phyloP scores from a whole-genome alignment of 2,113 vertebrate species.

The Neogobius melanostomus region DNA sequence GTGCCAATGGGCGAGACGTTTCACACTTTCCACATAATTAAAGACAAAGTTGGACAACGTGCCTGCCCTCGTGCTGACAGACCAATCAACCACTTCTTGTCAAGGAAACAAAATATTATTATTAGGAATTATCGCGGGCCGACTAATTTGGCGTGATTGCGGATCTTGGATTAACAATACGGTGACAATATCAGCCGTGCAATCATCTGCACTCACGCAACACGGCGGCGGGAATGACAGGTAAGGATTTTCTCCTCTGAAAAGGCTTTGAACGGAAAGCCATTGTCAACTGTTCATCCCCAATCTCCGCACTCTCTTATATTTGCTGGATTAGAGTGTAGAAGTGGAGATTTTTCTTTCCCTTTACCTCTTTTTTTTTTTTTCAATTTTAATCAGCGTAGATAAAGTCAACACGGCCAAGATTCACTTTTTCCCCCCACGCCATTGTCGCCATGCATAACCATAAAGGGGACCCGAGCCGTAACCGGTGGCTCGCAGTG shows the following conservation, averaged over 20 bases:
- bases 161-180: slow-evolving; percentile 32
- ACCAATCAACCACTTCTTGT: neutral
- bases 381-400: slow-evolving; percentile 53
- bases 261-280: slow-evolving; percentile 52
- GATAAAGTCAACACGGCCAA: slow-evolving; percentile 23
- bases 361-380: slow-evolving; percentile 31
- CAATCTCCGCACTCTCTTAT: slow-evolving; percentile 42
- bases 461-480: neutral
- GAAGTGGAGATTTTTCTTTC: slow-evolving; percentile 56
- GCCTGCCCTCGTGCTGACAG: neutral
- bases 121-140: slow-evolving; percentile 24
- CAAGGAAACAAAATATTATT: slow-evolving; percentile 10
- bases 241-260: slow-evolving; percentile 53
- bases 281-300: slow-evolving; percentile 54
- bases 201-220: slow-evolving; percentile 42
- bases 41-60: neutral
- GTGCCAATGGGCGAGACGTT: too few relatives aligned
- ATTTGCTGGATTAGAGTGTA: slow-evolving; percentile 61
- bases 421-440: slow-evolving; percentile 3
- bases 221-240: slow-evolving; percentile 43
- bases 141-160: slow-evolving; percentile 30
- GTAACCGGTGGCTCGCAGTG: neutral
- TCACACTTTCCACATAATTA: too few relatives aligned
- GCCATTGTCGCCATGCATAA: neutral
- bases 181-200: slow-evolving; percentile 14